These are phyloP conservation scores for Heliopora coerulea DNA, from an alignment of 92 coral and sea anemone species.

Conservation along the genomic window DNA sequence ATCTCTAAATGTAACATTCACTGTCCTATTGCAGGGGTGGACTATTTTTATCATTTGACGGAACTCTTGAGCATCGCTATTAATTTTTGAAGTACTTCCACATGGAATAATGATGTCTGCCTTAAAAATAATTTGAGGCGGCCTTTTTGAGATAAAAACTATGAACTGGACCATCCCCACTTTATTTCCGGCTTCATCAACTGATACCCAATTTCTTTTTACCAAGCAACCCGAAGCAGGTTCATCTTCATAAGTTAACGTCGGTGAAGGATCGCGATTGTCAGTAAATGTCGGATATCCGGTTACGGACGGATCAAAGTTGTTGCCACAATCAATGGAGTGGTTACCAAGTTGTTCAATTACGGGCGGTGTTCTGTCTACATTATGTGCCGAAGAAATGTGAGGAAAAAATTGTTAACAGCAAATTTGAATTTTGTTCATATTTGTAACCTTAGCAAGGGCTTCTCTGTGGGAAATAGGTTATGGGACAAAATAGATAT, in stretches of 20 bases:
- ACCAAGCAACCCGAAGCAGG: slow-evolving; percentile 50
- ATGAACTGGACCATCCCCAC: slow-evolving; percentile 55
- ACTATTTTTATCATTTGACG: slow-evolving; percentile 57
- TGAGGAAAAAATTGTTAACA: background rate
- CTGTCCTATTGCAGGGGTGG: slow-evolving; percentile 68
- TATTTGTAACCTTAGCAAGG: too few species aligned
- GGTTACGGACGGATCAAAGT: slow-evolving; percentile 51
- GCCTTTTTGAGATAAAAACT: slow-evolving; percentile 12
- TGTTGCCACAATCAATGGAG: slow-evolving; percentile 53
- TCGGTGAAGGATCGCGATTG: slow-evolving; percentile 61
- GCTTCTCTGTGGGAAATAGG: too few species aligned
- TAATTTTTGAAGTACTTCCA: slow-evolving; percentile 45
- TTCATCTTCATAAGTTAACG: slow-evolving; percentile 47
- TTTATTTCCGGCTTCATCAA: slow-evolving; percentile 70
- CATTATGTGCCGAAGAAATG: background rate
- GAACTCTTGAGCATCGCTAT: slow-evolving; percentile 50
- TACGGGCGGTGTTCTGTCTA: slow-evolving; percentile 36
- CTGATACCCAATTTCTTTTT: slow-evolving; percentile 60
- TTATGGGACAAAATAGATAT: too few species aligned
- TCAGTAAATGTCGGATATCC: slow-evolving; percentile 63
- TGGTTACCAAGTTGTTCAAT: slow-evolving; percentile 41
- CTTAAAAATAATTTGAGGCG: slow-evolving; percentile 9
- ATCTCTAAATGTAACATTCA: slow-evolving; percentile 57
- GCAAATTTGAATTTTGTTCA: too few species aligned
- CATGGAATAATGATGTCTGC: slow-evolving; percentile 58